A percentile compares a stretch with the other conserved stretches of the same genome.
These are phyloP conservation scores for Heliconius sara DNA, from an alignment of 2,888 invertebrate genomes.

Conservation along the genomic window DNA sequence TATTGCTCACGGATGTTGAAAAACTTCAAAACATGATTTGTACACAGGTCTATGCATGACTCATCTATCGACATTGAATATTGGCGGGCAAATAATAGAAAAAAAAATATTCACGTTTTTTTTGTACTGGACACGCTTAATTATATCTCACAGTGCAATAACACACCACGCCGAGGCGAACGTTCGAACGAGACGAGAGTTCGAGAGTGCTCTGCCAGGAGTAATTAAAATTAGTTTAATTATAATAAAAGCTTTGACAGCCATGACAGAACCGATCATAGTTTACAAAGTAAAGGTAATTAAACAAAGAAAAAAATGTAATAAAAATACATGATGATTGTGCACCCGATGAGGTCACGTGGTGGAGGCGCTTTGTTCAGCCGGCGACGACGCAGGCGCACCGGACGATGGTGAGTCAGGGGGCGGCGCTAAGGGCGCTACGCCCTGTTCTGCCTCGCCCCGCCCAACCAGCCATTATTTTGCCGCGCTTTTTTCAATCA, in stretches of 20 bases:
- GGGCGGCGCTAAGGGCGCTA: slow-evolving; percentile 80
- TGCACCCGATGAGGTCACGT: slow-evolving; percentile 41
- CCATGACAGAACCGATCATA: slow-evolving; percentile 12
- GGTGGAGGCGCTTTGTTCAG: slow-evolving; percentile 55
- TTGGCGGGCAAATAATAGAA: slow-evolving; percentile 43
- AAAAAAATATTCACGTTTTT: slow-evolving; percentile 42
- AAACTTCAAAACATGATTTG: slow-evolving; percentile 48
- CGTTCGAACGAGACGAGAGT: slow-evolving; percentile 17
- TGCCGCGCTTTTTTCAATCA: slow-evolving; percentile 78
- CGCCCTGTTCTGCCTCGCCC: slow-evolving; percentile 71
- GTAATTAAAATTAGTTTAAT: slow-evolving; percentile 26
- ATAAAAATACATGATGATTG: slow-evolving; percentile 34
- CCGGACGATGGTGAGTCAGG: slow-evolving; percentile 66
- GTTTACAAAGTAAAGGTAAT: slow-evolving; percentile 25
- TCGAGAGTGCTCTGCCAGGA: slow-evolving; percentile 18
- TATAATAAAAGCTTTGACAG: slow-evolving; percentile 24
- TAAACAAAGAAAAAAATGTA: slow-evolving; percentile 18
- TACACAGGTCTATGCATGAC: slow-evolving; percentile 47
- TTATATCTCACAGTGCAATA: slow-evolving; percentile 36
- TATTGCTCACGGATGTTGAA: slow-evolving; percentile 45
- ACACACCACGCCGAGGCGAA: slow-evolving; percentile 35
- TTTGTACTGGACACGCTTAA: slow-evolving; percentile 41
- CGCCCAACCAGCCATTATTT: slow-evolving; percentile 79
- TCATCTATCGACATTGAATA: slow-evolving; percentile 46
- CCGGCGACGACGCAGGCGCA: slow-evolving; percentile 56